Conservation (phyloP, 2,888 invertebrate genomes). For the Drosophila vallismaia region DNA sequence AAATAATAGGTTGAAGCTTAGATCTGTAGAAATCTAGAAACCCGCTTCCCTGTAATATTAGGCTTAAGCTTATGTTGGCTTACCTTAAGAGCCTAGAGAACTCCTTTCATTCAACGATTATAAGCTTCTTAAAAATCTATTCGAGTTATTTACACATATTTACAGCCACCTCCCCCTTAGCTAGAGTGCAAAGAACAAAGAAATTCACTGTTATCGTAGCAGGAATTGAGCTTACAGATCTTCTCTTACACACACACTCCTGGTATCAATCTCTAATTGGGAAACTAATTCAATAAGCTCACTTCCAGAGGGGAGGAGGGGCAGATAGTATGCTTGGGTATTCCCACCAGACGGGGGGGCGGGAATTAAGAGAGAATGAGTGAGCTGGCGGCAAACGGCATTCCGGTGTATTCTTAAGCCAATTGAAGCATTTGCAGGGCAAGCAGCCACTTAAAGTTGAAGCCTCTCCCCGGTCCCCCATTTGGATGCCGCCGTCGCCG, state of each 20-base stretch:
- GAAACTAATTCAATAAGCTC: constrained; percentile 2
- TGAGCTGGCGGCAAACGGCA: neutral
- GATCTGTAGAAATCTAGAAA: too few relatives aligned
- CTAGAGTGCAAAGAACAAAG: neutral
- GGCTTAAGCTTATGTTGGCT: too few relatives aligned
- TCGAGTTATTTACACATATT: neutral
- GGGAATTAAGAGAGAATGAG: neutral
- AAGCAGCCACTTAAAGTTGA: constrained; percentile 43
- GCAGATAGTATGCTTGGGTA: too few relatives aligned
- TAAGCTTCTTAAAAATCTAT: too few relatives aligned
- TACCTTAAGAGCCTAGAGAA: too few relatives aligned
- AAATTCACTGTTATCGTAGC: neutral
- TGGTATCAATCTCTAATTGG: constrained; percentile 1
- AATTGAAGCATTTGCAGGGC: constrained; percentile 64
- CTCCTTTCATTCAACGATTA: too few relatives aligned
- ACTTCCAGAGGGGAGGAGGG: neutral
- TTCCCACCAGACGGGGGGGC: too few relatives aligned
- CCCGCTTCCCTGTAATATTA: too few relatives aligned
- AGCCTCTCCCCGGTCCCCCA: neutral
- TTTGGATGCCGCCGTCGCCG: neutral
- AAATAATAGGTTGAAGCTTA: too few relatives aligned
- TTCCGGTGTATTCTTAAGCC: constrained; percentile 50
- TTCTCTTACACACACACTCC: neutral
- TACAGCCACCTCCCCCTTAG: neutral
- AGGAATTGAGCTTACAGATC: neutral